phyloP scores from a whole-genome alignment of 2,113 vertebrate species.

The Morone chrysops region DNA sequence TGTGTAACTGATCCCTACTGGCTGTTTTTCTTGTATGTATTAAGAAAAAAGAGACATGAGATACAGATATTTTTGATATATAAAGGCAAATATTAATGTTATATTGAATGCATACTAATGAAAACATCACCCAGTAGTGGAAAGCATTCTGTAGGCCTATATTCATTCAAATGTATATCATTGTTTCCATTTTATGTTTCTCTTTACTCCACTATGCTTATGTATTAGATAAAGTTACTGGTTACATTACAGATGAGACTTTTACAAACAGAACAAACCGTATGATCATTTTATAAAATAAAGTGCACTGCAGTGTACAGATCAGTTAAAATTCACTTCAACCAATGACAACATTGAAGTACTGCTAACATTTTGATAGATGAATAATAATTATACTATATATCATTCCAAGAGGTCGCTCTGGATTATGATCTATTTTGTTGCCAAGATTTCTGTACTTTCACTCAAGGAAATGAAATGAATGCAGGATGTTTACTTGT shows the following conservation, averaged over 20 bases:
- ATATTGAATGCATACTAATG: background rate
- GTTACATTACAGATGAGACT: no score
- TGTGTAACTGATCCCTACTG: slow-evolving; percentile 49
- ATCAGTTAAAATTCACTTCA: background rate
- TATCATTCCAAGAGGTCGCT: background rate
- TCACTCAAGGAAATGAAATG: background rate
- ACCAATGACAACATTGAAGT: background rate
- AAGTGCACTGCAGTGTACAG: background rate
- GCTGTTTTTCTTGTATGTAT: slow-evolving; percentile 27
- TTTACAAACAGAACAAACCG: background rate
- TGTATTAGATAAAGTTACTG: no score
- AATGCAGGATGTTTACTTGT: background rate
- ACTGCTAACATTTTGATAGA: background rate
- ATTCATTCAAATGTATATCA: no score
- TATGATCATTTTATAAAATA: background rate
- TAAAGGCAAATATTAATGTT: background rate
- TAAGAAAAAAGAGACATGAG: background rate
- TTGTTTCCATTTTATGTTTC: no score
- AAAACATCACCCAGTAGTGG: background rate
- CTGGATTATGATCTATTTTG: background rate
- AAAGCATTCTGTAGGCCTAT: no score
- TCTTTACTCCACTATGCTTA: no score
- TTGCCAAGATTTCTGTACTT: background rate
- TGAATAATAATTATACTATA: background rate
- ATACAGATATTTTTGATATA: slow-evolving; percentile 2